Evolutionary conservation across 2,113 vertebrate species (phyloP), one percentile per base, ranked within the genome.

Genomic region (Dromiciops gliroides): DNA sequence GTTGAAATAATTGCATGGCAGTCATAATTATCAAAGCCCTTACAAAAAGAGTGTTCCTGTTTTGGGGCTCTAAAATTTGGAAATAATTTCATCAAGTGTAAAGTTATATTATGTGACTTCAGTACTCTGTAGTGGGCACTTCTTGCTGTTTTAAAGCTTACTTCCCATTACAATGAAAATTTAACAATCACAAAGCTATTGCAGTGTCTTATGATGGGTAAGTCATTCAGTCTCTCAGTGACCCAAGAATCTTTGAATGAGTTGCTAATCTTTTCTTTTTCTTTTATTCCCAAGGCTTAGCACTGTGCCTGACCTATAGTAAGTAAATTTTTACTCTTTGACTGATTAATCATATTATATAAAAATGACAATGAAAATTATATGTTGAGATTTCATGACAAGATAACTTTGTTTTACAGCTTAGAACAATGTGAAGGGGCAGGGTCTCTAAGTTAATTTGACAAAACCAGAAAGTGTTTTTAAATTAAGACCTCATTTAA

Each of bases 401-500:
- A 92, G 8, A 56, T 56, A 53, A 89, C 2, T 48, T 10, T 49
- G 75, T 51, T 94, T 88, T 52, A 7, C 26, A 94, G 50, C 12
- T 51, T 88, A 51, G 50, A 90, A 50, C 56, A 89, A 52, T 89
- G 75, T 56, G 51, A 31, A 92, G 75, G 92, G 26, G 50, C 95
- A 50, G 37, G 51, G 31, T 23, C 60, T 48, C 89, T 89, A 51
- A 48, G 56, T 44, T 90, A 92, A 94, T 23, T 88, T 92, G 89
- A 91, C 26, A 94, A 50, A 22, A 53, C 92, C 14, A 91, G 24
- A 67, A 67, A 67, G 31, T 37, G 31, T 67, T 37, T 67, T 67
- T n/a, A 93, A 94, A 95, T 67, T 93, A 93, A 26, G 19, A 9
- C 91, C 83, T 95, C 52, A 89, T 9, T 92, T 95, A 67, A 95